Evolutionary conservation across 2,797 vertebrate species (phyloP).

Genomic region (Schizothorax lantsangensis): DNA sequence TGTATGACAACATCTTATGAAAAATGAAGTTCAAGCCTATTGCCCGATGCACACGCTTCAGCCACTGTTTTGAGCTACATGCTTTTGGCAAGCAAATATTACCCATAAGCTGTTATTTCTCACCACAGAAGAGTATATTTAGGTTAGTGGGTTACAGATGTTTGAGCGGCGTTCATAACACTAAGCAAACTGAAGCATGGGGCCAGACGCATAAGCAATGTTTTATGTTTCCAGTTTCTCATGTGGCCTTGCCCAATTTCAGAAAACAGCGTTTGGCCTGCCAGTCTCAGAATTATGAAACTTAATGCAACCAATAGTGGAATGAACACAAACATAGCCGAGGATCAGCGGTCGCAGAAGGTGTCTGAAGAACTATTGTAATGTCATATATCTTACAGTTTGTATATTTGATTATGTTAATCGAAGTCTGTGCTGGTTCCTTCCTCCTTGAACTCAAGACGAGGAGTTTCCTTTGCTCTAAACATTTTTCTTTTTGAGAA

Average conservation of each 20-base stretch:
- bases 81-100: conserved; percentile 45
- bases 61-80: conserved; percentile 39
- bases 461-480: neutral
- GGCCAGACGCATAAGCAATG: conserved; percentile 53
- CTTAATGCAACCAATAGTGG: conserved; percentile 13
- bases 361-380: conserved; percentile 28
- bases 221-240: conserved; percentile 60
- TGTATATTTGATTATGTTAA: conserved; percentile 7
- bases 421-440: neutral
- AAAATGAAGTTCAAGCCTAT: conserved; percentile 12
- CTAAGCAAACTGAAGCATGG: conserved; percentile 43
- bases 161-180: conserved; percentile 51
- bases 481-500: neutral
- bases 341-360: conserved; percentile 30
- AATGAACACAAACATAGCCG: conserved; percentile 34
- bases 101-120: conserved; percentile 54
- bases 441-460: neutral
- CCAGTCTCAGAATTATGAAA: conserved; percentile 35
- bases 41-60: neutral
- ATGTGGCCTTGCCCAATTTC: conserved; percentile 57
- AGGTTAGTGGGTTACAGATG: conserved; percentile 60
- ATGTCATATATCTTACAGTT: neutral
- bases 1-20: conserved; percentile 10
- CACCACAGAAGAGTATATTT: conserved; percentile 55
- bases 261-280: conserved; percentile 41